These are phyloP conservation scores for Epicampocera succincta DNA, from an alignment of 2,888 invertebrate species.

Conservation along the genomic window DNA sequence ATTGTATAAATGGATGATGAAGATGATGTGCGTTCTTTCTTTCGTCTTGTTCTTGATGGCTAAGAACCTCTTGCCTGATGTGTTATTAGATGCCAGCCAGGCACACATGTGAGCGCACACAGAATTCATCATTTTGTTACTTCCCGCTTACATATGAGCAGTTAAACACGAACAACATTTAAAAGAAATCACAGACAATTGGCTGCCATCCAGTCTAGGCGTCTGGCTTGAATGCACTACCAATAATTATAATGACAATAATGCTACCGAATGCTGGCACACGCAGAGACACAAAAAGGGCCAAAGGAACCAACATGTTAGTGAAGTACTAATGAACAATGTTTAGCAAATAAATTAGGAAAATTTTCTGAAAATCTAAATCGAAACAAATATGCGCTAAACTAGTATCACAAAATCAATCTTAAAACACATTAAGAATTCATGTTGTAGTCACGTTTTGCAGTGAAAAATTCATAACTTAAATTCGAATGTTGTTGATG, in stretches of 20 bases:
- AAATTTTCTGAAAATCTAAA: no score
- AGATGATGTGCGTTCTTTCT: constrained; percentile 20
- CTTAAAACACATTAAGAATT: no score
- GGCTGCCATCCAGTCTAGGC: constrained; percentile 72
- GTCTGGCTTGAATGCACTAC: constrained; percentile 70
- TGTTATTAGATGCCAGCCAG: constrained; percentile 32
- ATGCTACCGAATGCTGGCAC: constrained; percentile 28
- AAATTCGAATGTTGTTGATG: no score
- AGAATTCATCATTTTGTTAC: constrained; percentile 17
- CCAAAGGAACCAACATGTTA: constrained; percentile 2
- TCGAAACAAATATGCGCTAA: no score
- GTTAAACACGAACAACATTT: constrained; percentile 19
- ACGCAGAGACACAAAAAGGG: background rate
- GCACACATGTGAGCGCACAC: background rate
- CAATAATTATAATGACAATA: constrained; percentile 65
- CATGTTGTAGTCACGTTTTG: no score
- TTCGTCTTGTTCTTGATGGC: background rate
- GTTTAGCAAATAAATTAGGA: no score
- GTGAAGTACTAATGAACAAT: background rate
- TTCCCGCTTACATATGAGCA: constrained; percentile 34
- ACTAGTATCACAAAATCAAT: no score
- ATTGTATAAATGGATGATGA: constrained; percentile 34
- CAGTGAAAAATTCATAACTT: no score
- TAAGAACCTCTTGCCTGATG: constrained; percentile 36
- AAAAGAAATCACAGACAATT: constrained; percentile 60